A percentile compares a stretch with the other conserved stretches of the same genome.
phyloP scores from a whole-genome alignment of 92 coral and sea anemone genomes.

The Siderastrea radians region DNA sequence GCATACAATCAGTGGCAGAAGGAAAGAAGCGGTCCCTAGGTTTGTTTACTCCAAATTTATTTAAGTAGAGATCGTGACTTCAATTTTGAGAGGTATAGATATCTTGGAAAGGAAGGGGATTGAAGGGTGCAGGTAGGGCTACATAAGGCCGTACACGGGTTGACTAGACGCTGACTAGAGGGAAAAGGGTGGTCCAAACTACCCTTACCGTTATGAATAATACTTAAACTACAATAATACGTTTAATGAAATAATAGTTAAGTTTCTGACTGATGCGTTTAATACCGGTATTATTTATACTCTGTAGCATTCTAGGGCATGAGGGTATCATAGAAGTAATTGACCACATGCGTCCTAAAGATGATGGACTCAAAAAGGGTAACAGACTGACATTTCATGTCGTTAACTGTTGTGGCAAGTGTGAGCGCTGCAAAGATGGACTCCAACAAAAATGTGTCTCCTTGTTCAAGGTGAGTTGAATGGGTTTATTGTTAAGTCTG shows the following conservation, averaged over 20 bases:
- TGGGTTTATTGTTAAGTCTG: no score
- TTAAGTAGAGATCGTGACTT: no score
- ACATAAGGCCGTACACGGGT: no score
- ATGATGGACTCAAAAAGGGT: slow-evolving; percentile 71
- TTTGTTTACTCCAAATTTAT: background rate
- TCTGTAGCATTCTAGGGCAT: slow-evolving; percentile 88
- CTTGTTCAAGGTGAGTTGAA: slow-evolving; percentile 88
- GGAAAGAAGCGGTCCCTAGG: slow-evolving; percentile 93
- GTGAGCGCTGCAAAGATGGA: slow-evolving; percentile 84
- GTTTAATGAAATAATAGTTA: no score
- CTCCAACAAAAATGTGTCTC: slow-evolving; percentile 89
- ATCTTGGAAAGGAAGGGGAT: no score
- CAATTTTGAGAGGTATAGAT: no score
- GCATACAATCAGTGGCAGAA: slow-evolving; percentile 87
- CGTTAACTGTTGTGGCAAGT: slow-evolving; percentile 85
- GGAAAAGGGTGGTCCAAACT: no score
- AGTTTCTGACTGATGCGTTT: background rate
- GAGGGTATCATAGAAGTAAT: slow-evolving; percentile 92
- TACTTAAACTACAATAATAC: no score
- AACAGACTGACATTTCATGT: slow-evolving; percentile 94
- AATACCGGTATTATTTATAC: background rate
- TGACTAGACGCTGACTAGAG: no score
- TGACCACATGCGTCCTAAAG: slow-evolving; percentile 73
- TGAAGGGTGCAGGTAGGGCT: no score
- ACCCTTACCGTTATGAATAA: no score